Conservation (phyloP, 2,888 invertebrate genomes). For the Glaucopsyche alexis region DNA sequence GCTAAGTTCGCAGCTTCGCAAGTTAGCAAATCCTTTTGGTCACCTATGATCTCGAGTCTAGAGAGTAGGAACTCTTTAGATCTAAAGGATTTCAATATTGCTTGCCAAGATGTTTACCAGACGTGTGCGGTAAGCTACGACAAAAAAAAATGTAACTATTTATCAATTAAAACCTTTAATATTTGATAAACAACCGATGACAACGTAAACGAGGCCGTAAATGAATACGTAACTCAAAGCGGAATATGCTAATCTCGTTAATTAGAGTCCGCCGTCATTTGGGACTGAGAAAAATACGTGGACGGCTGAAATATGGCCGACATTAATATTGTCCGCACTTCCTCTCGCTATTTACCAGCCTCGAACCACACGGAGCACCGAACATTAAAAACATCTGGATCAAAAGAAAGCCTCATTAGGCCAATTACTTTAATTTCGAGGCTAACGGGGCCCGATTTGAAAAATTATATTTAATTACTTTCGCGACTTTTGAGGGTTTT, state of each 20-base stretch:
- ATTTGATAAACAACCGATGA: conserved; percentile 6
- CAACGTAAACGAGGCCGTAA: conserved; percentile 2
- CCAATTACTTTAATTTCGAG: conserved; percentile 30
- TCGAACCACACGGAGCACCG: conserved; percentile 44
- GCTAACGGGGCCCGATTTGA: conserved; percentile 12
- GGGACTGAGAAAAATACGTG: conserved; percentile 69
- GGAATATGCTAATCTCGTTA: conserved; percentile 76
- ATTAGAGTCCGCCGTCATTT: conserved; percentile 71
- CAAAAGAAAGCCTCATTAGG: conserved; percentile 36
- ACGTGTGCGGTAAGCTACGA: no score
- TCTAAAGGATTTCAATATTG: no score
- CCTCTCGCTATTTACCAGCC: conserved; percentile 59
- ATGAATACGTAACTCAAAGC: conserved; percentile 43
- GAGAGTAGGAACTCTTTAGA: no score
- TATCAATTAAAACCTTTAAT: background rate
- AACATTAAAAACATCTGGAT: conserved; percentile 41
- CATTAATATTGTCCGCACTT: conserved; percentile 76
- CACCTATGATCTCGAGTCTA: no score
- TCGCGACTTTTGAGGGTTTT: background rate
- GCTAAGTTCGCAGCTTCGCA: no score
- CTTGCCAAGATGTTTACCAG: no score
- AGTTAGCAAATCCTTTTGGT: no score
- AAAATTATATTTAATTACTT: conserved; percentile 18
- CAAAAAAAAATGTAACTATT: no score
- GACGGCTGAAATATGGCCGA: conserved; percentile 65